phyloP scores from a whole-genome alignment of 2,888 invertebrate species.

The Euzophera pinguis region DNA sequence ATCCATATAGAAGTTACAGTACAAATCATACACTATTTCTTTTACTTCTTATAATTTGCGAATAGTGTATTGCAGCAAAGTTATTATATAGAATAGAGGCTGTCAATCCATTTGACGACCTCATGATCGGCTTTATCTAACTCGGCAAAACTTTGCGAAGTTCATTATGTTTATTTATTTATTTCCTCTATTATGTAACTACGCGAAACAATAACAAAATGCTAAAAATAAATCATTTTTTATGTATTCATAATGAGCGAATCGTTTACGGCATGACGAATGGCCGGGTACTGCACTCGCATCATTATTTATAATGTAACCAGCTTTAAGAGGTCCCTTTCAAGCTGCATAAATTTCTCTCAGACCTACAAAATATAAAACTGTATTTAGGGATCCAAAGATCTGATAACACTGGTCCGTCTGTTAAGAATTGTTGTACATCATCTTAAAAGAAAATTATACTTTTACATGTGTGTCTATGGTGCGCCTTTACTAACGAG shows the following conservation, averaged over 20 bases:
- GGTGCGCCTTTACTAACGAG: slow-evolving; percentile 4
- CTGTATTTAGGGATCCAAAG: slow-evolving; percentile 22
- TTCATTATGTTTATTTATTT: too few species aligned
- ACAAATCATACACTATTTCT: too few species aligned
- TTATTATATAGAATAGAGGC: too few species aligned
- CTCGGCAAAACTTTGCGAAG: too few species aligned
- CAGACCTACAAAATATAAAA: neutral
- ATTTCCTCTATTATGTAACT: neutral
- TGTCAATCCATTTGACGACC: too few species aligned
- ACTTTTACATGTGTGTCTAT: slow-evolving; percentile 32
- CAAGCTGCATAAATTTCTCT: slow-evolving; percentile 13
- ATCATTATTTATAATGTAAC: slow-evolving; percentile 63
- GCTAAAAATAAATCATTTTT: slow-evolving; percentile 2
- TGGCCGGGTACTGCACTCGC: slow-evolving; percentile 41
- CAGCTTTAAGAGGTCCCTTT: slow-evolving; percentile 34
- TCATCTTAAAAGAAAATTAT: slow-evolving; percentile 56
- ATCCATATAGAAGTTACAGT: too few species aligned
- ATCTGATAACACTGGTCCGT: slow-evolving; percentile 37
- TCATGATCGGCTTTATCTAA: too few species aligned
- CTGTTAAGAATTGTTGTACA: slow-evolving; percentile 55
- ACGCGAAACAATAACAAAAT: neutral
- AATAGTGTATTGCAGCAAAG: too few species aligned
- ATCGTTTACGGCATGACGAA: slow-evolving; percentile 64
- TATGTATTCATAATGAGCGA: slow-evolving; percentile 49
- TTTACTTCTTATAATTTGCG: too few species aligned